A percentile compares a stretch with the other conserved stretches of the same genome.
Conservation (phyloP, 2,888 invertebrate genomes). For the Cerastis leucographa region DNA sequence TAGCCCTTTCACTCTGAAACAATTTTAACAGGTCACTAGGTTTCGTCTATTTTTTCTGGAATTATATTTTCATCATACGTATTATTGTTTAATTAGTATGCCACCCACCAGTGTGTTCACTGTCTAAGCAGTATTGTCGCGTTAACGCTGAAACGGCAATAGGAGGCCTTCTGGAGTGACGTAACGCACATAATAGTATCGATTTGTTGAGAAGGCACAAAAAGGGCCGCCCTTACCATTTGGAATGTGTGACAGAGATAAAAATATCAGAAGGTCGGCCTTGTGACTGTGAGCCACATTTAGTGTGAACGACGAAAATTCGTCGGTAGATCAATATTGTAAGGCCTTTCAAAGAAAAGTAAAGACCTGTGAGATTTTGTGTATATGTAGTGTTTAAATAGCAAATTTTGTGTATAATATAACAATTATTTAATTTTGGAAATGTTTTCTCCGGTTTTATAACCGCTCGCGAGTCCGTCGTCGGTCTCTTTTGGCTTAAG, state of each 20-base stretch:
- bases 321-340: background rate
- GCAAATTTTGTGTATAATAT: background rate
- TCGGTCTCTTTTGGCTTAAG: background rate
- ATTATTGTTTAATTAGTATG: background rate
- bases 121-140: background rate
- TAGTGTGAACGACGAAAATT: background rate
- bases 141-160: constrained; percentile 5
- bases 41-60: background rate
- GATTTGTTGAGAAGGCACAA: constrained; percentile 29
- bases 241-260: constrained; percentile 50
- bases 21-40: background rate
- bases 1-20: background rate
- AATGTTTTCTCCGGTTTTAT: background rate
- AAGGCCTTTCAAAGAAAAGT: background rate
- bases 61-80: background rate
- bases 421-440: background rate
- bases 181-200: constrained; percentile 33
- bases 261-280: constrained; percentile 17
- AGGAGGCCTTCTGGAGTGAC: constrained; percentile 20
- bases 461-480: background rate
- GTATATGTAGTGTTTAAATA: too few relatives aligned
- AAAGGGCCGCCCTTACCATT: background rate
- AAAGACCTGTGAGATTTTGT: background rate
- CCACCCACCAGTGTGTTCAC: background rate
- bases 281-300: constrained; percentile 10